These are phyloP conservation scores for Rhynchonycteris naso DNA, from an alignment of 2,797 vertebrate genomes.

Conservation along the genomic window DNA sequence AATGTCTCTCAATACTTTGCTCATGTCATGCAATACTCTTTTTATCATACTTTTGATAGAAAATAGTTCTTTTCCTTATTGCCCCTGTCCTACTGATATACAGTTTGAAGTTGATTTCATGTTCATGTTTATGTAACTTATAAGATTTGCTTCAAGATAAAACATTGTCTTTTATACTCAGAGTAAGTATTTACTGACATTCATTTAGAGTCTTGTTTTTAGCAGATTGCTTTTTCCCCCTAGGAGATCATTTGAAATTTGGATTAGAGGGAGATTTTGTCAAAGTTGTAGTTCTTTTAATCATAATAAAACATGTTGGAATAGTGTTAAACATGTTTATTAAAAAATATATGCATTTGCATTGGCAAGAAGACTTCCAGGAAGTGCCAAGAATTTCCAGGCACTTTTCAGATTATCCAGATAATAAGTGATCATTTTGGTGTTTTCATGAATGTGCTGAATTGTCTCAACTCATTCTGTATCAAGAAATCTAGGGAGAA, in stretches of 20 bases:
- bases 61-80: too few relatives aligned
- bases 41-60: background rate
- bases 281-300: slow-evolving; percentile 33
- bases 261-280: background rate
- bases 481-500: rapidly evolving
- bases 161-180: background rate
- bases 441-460: background rate
- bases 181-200: background rate
- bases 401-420: background rate
- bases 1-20: too few relatives aligned
- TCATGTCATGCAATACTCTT: background rate
- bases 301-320: background rate
- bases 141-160: background rate
- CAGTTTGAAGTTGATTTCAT: background rate
- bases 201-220: background rate
- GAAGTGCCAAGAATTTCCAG: background rate
- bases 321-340: background rate
- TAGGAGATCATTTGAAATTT: slow-evolving; percentile 35
- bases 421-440: background rate
- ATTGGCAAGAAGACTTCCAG: background rate
- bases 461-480: background rate
- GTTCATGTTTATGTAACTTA: background rate
- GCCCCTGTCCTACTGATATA: background rate
- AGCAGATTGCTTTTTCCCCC: background rate
- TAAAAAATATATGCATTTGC: background rate